Evolutionary conservation across 1,140 invertebrate genomes (phyloP), one percentile per base, ranked within the genome.

Genomic region (Orchesella cincta): DNA sequence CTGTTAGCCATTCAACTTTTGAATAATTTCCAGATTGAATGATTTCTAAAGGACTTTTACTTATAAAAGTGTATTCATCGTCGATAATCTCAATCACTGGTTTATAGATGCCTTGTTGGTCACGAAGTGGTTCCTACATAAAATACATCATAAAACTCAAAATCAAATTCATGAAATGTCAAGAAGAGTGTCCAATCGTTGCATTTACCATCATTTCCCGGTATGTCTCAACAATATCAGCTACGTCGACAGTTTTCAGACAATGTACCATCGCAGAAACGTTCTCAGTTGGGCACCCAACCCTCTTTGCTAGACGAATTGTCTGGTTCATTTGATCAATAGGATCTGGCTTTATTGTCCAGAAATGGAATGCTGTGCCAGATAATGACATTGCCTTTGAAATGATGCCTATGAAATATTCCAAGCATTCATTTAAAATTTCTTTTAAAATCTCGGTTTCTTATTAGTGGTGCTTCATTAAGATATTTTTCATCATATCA

Each of bases 51-150:
- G 78, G 78, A 39, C 76, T 51, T 34, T 62, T 20, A 0, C 29
- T 26, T 23, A 79, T 39, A 54, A 79, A 79, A 34, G 74, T 67
- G 0, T 73, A 31, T n/a, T 76, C 52, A 35, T 76, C 74, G 8
- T 76, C 16, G 0, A 73, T 28, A 1, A 52, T 67, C 31, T 79
- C 78, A 76, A 79, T 76, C 23, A 70, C 73, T n/a, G 78, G 78
- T 28, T 52, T 54, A 52, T 76, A 79, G 20, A 79, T 39, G 18
- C 67, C 39, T 29, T 76, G 76, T 72, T 76, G 35, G 34, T 79
- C 74, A 23, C 78, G 26, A 26, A 76, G 23, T 18, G 78, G 78
- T 5, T 39, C 1, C 71, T 73, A 46, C 18, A 71, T 28, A 36
- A 36, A 12, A 62, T 28, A 62, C 54, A 16, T n/a, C 23, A 46